Base-by-base conservation (phyloP, 2,113 vertebrate genomes). In the Tursiops truncatus region DNA sequence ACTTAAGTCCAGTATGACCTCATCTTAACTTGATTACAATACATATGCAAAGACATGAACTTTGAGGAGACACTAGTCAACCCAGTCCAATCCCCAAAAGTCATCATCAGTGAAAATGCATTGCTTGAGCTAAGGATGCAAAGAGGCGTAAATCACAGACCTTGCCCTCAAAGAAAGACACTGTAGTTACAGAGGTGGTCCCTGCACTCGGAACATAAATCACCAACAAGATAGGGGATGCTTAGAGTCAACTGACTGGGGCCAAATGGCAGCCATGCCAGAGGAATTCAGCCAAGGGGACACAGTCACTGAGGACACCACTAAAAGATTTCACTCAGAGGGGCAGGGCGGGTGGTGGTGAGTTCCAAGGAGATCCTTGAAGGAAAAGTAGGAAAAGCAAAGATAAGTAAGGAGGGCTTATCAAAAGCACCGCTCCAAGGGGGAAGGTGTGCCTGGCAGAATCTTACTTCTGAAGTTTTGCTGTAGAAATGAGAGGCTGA, bases 231-330 rank as follows among this genome's bases (percentile, higher is more conserved):
- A 74, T 15, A 74, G 84, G 65, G 82, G 84, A 76, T 63, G 44
- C 81, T 85, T 89, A 65, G 7, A 68, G n/a, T 71, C 93, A 94
- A 84, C 20, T 70, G 50, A 41, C n/a, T 56, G 31, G 60, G 28
- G 33, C 70, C 71, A 82, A 79, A 68, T 58, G 62, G 70, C n/a
- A 84, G 65, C 83, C 17, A 5, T 38, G 60, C 36, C 83, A 9
- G 28, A 89, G 82, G 87, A 93, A 47, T 50, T 93, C 79, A 87
- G 92, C 44, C 92, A 93, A 79, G 28, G 28, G 28, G 38, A 70
- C 25, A 18, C 7, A n/a, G 38, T 53, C 33, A 26, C 82, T 31
- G 53, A 74, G 81, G 82, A 25, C 8, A 31, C 15, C 20, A 60
- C 41, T 18, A 13, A 81, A 56, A 31, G 36, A 47, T 20, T 68